A percentile compares a stretch with the other conserved stretches of the same genome.
phyloP scores from a whole-genome alignment of 2,797 vertebrate species.

The Poeciliopsis turneri region DNA sequence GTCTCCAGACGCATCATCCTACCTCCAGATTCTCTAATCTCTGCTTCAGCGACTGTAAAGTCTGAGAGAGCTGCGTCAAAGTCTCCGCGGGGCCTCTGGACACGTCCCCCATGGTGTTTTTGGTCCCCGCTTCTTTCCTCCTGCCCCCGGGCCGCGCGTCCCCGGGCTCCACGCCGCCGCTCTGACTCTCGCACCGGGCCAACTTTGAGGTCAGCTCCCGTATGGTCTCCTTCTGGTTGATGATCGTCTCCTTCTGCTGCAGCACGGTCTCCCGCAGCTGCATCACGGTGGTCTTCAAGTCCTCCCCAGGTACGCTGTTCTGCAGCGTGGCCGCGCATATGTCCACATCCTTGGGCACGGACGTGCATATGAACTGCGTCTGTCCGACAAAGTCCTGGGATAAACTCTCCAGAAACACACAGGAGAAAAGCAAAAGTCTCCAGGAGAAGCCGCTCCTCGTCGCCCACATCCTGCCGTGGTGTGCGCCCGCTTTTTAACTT shows the following conservation, averaged over 20 bases:
- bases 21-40: conserved; percentile 96
- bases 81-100: conserved; percentile 92
- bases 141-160: conserved; percentile 80
- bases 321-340: conserved; percentile 90
- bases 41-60: conserved; percentile 94
- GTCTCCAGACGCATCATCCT: conserved; percentile 38
- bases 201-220: conserved; percentile 94
- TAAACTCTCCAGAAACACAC: conserved; percentile 77
- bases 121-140: conserved; percentile 84
- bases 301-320: conserved; percentile 87
- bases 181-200: conserved; percentile 94
- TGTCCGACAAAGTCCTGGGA: conserved; percentile 87
- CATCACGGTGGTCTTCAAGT: conserved; percentile 90
- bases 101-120: conserved; percentile 96
- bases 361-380: conserved; percentile 97
- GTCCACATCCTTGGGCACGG: conserved; percentile 95
- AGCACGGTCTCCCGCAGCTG: conserved; percentile 95
- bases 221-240: conserved; percentile 96
- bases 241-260: conserved; percentile 96
- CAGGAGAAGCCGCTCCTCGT: conserved; percentile 71
- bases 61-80: conserved; percentile 93
- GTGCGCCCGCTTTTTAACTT: not conserved
- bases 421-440: conserved; percentile 83
- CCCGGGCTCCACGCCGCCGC: conserved; percentile 79
- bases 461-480: conserved; percentile 66